Evolutionary conservation across 1,140 invertebrate genomes (phyloP), one percentile per base, ranked within the genome.

Genomic region (Sarcophaga bullata): DNA sequence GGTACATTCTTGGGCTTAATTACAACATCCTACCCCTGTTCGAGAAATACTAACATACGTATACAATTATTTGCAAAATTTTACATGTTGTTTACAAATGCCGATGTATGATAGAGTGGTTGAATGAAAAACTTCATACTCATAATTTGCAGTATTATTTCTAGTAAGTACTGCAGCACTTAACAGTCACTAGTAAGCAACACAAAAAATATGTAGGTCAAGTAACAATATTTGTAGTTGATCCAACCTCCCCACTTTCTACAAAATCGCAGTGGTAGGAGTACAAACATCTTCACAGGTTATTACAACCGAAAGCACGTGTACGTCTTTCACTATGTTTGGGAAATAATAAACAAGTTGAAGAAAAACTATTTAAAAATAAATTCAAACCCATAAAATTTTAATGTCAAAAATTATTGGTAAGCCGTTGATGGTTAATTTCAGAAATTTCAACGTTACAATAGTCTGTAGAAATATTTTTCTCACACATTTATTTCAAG

Each of bases 1-100:
- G 86, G 78, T 86, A 88, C 87, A 88, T 88, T 84, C 85, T 78
- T 68, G 7, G 19, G 17, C 8, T 68, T 4, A 68, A 68, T 68
- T 68, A 58, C 13, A 68, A 78, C 48, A 78, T 17, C 15, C 47
- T 78, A 6, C 75, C 49, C 10, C 75, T 25, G 15, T 19, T n/a
- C 17, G 19, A 58, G 13, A 58, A 68, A n/a, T 19, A 68, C 62
- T 68, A 68, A 68, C 62, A 68, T 68, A 68, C 62, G 19, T 68
- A 68, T 19, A 58, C n/a, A 58, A 7, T 68, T 68, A 68, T 68
- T 68, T 68, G 62, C 62, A 25, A 68, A 68, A 19, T 68, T 62
- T 68, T 68, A 8, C 17, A 9, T 68, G n/a, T 68, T 37, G 25
- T 37, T 37, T 37, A 37, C 25, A 37, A 37, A 37, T 37, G 25